These are phyloP conservation scores for Hirtodrosophila cameraria DNA, from an alignment of 2,888 invertebrate genomes.

Conservation along the genomic window DNA sequence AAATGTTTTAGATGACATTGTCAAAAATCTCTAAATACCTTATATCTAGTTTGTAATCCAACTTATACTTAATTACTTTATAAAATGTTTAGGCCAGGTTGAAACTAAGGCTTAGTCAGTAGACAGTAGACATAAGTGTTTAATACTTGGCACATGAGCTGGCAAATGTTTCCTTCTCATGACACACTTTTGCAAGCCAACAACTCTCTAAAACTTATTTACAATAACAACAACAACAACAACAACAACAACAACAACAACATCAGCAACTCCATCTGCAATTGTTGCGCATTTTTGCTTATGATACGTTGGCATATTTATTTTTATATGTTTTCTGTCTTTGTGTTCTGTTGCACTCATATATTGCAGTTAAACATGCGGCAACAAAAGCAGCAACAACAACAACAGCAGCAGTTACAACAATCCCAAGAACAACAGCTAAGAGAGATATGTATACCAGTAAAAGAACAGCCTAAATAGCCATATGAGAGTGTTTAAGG, in stretches of 20 bases:
- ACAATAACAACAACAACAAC: conserved; percentile 10
- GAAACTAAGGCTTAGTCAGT: conserved; percentile 14
- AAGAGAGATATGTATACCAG: not conserved
- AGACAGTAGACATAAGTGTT: conserved; percentile 7
- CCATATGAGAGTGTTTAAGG: conserved; percentile 46
- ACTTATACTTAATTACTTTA: conserved; percentile 27
- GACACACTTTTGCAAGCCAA: conserved; percentile 46
- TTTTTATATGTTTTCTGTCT: conserved; percentile 13
- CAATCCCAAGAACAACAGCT: conserved; percentile 8
- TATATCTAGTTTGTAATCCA: too few relatives aligned
- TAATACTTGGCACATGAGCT: conserved; percentile 41
- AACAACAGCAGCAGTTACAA: conserved; percentile 1
- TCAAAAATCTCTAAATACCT: too few relatives aligned
- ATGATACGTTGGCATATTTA: conserved; percentile 53
- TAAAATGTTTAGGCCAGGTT: not conserved
- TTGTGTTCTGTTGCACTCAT: conserved; percentile 50
- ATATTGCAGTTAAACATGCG: conserved; percentile 66
- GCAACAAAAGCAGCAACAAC: conserved; percentile 21
- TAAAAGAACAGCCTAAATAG: conserved; percentile 22
- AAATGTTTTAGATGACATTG: too few relatives aligned
- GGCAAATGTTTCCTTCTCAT: conserved; percentile 55
- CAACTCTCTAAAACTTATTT: conserved; percentile 33
- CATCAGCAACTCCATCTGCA: conserved; percentile 29
- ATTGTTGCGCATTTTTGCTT: conserved; percentile 58
- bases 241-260: conserved; percentile 8